Evolutionary conservation across 2,113 vertebrate genomes (phyloP), one percentile per base, ranked within the genome.

Genomic region (Stegostoma tigrinum): DNA sequence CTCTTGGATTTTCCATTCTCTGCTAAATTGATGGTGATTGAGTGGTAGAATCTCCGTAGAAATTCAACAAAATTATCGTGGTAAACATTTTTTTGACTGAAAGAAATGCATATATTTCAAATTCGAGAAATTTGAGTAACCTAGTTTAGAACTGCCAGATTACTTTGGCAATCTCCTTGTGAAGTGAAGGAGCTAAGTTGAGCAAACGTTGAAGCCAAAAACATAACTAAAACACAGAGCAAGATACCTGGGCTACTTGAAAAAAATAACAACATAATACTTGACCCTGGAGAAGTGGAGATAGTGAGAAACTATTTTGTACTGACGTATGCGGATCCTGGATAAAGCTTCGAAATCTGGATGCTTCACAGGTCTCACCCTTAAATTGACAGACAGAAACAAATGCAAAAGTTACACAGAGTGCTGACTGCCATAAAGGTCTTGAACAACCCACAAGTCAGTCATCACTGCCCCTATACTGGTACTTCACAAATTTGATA

Each of bases 341-440:
- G 87, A 90, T 61, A 4, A 10, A 90, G 87, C 87, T 15, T 34
- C 52, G 19, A 61, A 90, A 90, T 90, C 12, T 61, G 24, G 52
- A 55, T 61, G 30, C 34, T 90, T 90, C 48, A 34, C 4, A 24
- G 5, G 48, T 61, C 55, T 61, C 87, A 90, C 87, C 87, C 52
- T 90, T 90, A 90, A 52, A 34, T 17, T 90, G 52, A 90, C 48
- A 17, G 87, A 90, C 48, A 90, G 87, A 61, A 61, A 90, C 27
- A 90, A 90, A 90, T 64, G 34, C 87, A 34, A 90, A 90, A 61
- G 5, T 90, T 90, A n/a, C 87, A 90, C 34, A 27, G 48, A 90
- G 27, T 17, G 55, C 30, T 90, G 87, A 61, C 48, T 90, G 87
- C 24, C 87, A 90, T 10, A 90, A 90, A 61, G 55, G 48, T 61